Conservation (phyloP, 2,888 invertebrate species). For the Tenodera sinensis region DNA sequence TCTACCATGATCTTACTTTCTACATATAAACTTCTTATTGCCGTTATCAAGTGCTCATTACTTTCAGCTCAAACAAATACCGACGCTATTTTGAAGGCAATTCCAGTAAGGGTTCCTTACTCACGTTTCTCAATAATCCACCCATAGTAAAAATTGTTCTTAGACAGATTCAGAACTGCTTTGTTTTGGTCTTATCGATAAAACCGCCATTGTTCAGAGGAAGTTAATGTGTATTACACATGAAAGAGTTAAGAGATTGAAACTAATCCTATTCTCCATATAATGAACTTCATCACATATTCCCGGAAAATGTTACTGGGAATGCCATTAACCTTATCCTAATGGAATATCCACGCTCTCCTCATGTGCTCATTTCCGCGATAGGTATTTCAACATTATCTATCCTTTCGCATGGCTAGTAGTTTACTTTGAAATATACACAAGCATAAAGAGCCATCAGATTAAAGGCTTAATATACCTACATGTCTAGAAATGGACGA, state of each 20-base stretch:
- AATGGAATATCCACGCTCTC: not conserved
- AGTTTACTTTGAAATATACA: not conserved
- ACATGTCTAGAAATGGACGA: not conserved
- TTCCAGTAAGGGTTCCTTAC: no score
- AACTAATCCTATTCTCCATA: not conserved
- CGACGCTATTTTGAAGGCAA: no score
- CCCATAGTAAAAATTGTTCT: no score
- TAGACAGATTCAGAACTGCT: no score
- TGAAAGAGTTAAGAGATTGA: not conserved
- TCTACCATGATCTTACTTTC: no score
- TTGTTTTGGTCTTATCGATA: no score
- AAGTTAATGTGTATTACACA: no score
- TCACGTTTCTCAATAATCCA: no score
- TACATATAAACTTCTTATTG: no score
- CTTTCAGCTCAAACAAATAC: no score
- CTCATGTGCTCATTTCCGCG: not conserved
- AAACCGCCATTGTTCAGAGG: no score
- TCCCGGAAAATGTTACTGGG: not conserved
- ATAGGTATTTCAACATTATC: not conserved
- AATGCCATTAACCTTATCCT: not conserved
- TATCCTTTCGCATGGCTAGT: not conserved
- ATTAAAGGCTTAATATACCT: not conserved
- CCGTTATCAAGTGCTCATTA: no score
- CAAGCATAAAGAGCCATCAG: not conserved
- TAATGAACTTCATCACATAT: not conserved